Base-by-base conservation (phyloP, 2,888 invertebrate species). In the Caenorhabditis parvicauda region DNA sequence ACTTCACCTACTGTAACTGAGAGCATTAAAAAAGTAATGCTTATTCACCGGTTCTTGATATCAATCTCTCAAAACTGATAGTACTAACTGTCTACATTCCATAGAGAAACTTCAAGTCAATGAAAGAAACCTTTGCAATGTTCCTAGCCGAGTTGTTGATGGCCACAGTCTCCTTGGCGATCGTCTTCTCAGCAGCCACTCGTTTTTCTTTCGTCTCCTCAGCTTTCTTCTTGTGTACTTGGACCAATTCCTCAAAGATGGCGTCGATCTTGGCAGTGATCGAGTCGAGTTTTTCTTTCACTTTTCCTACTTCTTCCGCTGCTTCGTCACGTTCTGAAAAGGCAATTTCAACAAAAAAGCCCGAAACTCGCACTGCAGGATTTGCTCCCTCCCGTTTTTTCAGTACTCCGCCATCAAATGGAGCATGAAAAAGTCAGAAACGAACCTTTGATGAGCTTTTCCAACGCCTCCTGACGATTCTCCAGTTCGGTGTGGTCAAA, bases 101-200 rank as follows among this genome's bases (percentile, higher is more conserved):
- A n/a, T n/a, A n/a, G n/a, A n/a, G n/a, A n/a, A n/a, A n/a, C n/a
- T n/a, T n/a, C n/a, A n/a, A 3, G n/a, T 39, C 17, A 12, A 17
- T 45, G 5, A 35, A 37, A 25, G 43, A 22, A 41, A 47, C 48
- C 45, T 49, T 57, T 14, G 25, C 29, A 7, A 72, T 58, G 86
- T 86, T 84, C 82, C 81, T 80, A 72, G 86, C 84, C 0, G 88
- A 83, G 47, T 84, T 84, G 68, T 83, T 84, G 28, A 84, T 77
- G 27, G 82, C 83, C 0, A 85, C 84, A 32, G 80, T 82, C 7
- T 83, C 80, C 64, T 84, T 84, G 24, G 84, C 84, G 28, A 85
- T 82, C 60, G 83, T 82, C 25, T 83, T 83, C 14, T 77, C 81
- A 0, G 89, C 85, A 79, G 89, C 89, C 17, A 2, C 44, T 32